These are phyloP conservation scores for Carcina quercana DNA, from an alignment of 2,888 invertebrate species.

Conservation along the genomic window DNA sequence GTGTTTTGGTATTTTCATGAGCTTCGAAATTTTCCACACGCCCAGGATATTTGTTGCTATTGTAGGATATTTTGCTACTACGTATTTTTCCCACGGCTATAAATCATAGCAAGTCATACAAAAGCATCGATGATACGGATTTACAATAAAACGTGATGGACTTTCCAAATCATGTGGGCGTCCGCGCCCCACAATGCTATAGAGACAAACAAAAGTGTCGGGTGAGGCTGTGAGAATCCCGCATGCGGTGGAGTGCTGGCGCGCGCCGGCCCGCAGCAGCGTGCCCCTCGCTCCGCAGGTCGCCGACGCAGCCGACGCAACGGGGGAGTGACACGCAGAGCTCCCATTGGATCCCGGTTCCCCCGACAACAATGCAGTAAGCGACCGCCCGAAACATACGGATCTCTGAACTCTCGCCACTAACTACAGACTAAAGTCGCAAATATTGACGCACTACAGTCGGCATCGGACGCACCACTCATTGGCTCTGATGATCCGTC, in stretches of 20 bases:
- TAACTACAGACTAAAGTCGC: slow-evolving; percentile 42
- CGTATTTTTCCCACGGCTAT: slow-evolving; percentile 57
- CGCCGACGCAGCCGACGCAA: slow-evolving; percentile 28
- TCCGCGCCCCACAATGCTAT: slow-evolving; percentile 52
- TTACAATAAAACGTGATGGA: slow-evolving; percentile 62
- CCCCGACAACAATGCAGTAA: slow-evolving; percentile 31
- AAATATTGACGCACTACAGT: slow-evolving; percentile 22
- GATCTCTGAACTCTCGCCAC: slow-evolving; percentile 38
- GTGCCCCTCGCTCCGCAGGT: slow-evolving; percentile 36
- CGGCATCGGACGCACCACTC: slow-evolving; percentile 35
- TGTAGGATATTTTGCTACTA: no score
- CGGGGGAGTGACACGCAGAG: background rate
- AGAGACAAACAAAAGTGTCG: slow-evolving; percentile 58
- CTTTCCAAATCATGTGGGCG: slow-evolving; percentile 69
- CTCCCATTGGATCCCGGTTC: slow-evolving; percentile 37
- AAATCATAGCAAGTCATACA: slow-evolving; percentile 62
- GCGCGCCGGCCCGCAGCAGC: slow-evolving; percentile 26
- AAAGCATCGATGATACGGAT: slow-evolving; percentile 63
- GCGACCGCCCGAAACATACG: slow-evolving; percentile 34
- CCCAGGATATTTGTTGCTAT: no score
- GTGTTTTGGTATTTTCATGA: no score
- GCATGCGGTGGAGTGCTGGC: slow-evolving; percentile 33
- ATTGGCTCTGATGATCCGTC: slow-evolving; percentile 47
- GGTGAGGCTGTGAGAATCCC: slow-evolving; percentile 66
- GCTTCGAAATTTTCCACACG: no score